A percentile compares a stretch with the other conserved stretches of the same genome.
Conservation (phyloP, 2,888 invertebrate species). For the Sceliomorpha sp. region DNA sequence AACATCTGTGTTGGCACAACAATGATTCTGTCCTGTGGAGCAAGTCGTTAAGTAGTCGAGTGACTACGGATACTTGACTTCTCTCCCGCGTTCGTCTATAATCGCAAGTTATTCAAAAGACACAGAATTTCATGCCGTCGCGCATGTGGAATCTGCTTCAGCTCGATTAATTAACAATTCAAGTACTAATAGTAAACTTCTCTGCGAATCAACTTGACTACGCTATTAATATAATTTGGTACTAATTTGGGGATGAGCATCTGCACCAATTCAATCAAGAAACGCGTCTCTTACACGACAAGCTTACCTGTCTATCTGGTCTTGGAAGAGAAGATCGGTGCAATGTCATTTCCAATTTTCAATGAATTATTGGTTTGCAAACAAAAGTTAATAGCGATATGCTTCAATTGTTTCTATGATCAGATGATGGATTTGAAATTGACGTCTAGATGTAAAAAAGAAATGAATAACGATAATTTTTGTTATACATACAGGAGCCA, state of each 20-base stretch:
- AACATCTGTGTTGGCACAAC: slow-evolving; percentile 79
- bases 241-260: slow-evolving; percentile 65
- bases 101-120: slow-evolving; percentile 29
- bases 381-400: too few species aligned
- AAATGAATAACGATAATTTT: too few species aligned
- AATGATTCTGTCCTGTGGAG: slow-evolving; percentile 70
- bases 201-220: slow-evolving; percentile 46
- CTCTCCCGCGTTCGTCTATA: slow-evolving; percentile 24
- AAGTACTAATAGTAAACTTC: slow-evolving; percentile 54
- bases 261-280: slow-evolving; percentile 21
- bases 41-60: slow-evolving; percentile 54
- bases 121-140: slow-evolving; percentile 23
- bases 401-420: too few species aligned
- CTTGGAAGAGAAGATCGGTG: too few species aligned
- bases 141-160: slow-evolving; percentile 65
- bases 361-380: too few species aligned
- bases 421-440: too few species aligned
- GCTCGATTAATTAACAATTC: slow-evolving; percentile 69
- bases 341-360: too few species aligned
- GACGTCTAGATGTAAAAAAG: too few species aligned
- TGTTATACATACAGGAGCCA: too few species aligned
- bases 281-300: slow-evolving; percentile 4
- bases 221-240: slow-evolving; percentile 65
- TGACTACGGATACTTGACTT: slow-evolving; percentile 65
- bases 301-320: too few species aligned